Conservation (phyloP, 2,888 invertebrate species). For the Eugnorisma glareosa region DNA sequence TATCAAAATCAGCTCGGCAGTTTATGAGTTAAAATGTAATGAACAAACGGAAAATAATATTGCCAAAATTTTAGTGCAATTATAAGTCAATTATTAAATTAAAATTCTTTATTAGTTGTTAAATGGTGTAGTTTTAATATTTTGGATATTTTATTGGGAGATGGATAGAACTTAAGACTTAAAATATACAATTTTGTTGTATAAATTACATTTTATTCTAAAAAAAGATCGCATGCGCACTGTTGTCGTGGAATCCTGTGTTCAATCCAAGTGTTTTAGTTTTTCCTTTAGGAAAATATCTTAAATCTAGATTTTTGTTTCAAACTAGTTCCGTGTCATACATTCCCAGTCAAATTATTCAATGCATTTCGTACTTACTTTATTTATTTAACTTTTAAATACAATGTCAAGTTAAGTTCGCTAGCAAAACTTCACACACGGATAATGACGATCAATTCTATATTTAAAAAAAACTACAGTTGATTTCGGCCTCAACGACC, state of each 20-base stretch:
- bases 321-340: neutral
- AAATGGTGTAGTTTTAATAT: constrained; percentile 1
- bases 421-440: neutral
- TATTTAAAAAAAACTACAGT: no score
- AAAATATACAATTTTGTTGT: constrained; percentile 1
- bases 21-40: constrained; percentile 1
- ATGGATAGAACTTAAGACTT: constrained; percentile 35
- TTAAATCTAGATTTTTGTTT: neutral
- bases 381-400: neutral
- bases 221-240: no score
- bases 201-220: neutral
- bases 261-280: neutral
- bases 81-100: constrained; percentile 44
- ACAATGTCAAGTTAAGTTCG: neutral
- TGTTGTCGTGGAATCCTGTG: no score
- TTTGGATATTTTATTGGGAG: constrained; percentile 14
- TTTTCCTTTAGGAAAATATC: neutral
- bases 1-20: neutral
- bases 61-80: neutral
- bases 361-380: constrained; percentile 46
- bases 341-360: constrained; percentile 24
- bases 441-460: no score
- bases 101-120: constrained; percentile 4
- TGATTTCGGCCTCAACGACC: no score
- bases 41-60: constrained; percentile 11